A percentile compares a stretch with the other conserved stretches of the same genome.
Evolutionary conservation across 2,113 vertebrate species (phyloP).

Genomic region (Felis chaus): DNA sequence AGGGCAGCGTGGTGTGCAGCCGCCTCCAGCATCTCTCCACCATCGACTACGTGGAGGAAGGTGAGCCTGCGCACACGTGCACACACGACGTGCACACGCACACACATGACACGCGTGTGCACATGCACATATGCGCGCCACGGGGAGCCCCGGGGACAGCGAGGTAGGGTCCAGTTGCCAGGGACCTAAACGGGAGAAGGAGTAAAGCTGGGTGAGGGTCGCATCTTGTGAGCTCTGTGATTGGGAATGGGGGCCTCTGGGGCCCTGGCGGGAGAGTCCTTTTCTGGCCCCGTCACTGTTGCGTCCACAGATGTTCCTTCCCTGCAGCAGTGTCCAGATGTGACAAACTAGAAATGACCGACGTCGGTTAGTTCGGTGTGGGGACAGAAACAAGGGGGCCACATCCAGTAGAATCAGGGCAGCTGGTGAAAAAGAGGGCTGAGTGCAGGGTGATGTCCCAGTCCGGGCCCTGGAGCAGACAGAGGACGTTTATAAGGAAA

Average conservation of each 20-base stretch:
- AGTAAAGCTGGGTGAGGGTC: background rate
- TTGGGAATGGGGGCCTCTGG: background rate
- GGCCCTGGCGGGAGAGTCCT: background rate
- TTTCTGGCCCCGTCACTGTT: background rate
- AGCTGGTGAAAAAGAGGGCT: background rate
- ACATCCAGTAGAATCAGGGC: background rate
- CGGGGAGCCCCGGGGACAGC: rapidly evolving
- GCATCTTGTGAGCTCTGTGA: background rate
- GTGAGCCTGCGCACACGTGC: constrained; percentile 77
- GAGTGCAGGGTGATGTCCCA: background rate
- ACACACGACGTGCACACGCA: rapidly evolving
- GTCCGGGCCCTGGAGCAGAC: background rate
- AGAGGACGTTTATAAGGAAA: background rate
- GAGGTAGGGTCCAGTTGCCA: too few species aligned
- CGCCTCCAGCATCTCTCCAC: constrained; percentile 91
- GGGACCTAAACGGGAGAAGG: background rate
- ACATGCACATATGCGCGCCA: rapidly evolving
- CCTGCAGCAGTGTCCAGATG: background rate
- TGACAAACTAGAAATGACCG: background rate
- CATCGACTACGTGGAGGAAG: constrained; percentile 94
- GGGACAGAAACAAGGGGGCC: background rate
- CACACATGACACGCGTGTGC: too few species aligned
- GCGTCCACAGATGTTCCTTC: background rate
- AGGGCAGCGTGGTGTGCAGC: constrained; percentile 91
- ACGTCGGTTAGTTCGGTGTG: background rate